Evolutionary conservation across 2,113 vertebrate species (phyloP).

Genomic region (Dasyprocta punctata): DNA sequence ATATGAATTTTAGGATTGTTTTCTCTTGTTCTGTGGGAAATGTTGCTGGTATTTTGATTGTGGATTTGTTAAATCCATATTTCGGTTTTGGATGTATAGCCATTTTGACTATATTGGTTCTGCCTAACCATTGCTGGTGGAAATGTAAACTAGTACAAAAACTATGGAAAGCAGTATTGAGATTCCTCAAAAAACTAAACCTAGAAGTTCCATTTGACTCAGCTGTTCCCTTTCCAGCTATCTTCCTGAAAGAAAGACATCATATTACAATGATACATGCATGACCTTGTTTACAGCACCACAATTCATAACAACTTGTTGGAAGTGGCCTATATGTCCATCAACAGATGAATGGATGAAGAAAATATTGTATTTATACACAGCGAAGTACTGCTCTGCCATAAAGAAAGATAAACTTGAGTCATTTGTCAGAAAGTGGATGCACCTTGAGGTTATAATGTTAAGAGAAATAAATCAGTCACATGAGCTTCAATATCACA

Average conservation of each 20-base stretch:
- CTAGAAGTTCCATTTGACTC: neutral
- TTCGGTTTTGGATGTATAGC: neutral
- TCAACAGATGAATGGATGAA: neutral
- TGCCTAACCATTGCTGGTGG: neutral
- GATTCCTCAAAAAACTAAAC: neutral
- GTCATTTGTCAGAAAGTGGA: neutral
- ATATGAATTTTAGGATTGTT: neutral
- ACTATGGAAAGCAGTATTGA: neutral
- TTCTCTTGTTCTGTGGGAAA: neutral
- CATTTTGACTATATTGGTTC: neutral
- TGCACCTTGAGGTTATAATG: neutral
- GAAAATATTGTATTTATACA: neutral
- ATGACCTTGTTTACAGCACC: neutral
- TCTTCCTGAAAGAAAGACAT: neutral
- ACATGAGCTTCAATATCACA: neutral
- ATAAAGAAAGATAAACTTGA: neutral
- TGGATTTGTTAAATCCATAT: neutral
- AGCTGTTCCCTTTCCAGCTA: neutral
- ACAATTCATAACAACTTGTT: neutral
- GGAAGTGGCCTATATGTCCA: neutral
- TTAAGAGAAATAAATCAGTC: neutral
- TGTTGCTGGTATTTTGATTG: neutral
- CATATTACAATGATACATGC: neutral
- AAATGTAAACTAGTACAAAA: neutral
- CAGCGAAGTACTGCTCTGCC: neutral